These are phyloP conservation scores for Thrips palmi DNA, from an alignment of 1,140 invertebrate species.

Conservation along the genomic window DNA sequence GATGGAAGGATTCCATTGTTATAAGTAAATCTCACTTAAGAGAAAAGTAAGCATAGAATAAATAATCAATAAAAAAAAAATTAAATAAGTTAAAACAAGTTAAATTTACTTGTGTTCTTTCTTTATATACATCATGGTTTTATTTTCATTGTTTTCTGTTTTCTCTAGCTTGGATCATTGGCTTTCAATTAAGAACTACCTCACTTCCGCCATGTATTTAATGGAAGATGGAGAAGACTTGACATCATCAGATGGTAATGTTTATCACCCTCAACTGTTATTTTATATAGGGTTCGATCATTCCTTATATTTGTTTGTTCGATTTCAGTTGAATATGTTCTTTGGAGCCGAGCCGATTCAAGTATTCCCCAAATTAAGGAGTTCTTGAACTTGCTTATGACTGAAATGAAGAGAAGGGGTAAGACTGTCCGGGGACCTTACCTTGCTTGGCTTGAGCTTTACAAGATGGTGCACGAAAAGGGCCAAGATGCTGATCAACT, in stretches of 20 bases:
- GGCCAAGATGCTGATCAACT: constrained; percentile 29
- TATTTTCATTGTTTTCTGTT: constrained; percentile 1
- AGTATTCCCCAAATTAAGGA: neutral
- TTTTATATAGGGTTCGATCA: too few relatives aligned
- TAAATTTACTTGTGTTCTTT: constrained; percentile 10
- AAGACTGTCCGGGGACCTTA: constrained; percentile 51
- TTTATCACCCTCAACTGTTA: neutral
- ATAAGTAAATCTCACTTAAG: constrained; percentile 33
- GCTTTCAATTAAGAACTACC: constrained; percentile 53
- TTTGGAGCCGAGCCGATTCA: neutral
- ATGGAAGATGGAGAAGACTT: constrained; percentile 8
- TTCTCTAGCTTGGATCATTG: constrained; percentile 46
- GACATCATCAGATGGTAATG: neutral
- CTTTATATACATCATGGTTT: neutral
- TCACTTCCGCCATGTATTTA: constrained; percentile 41
- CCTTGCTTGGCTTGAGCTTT: constrained; percentile 61
- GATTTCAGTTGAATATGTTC: neutral
- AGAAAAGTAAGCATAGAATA: too few relatives aligned
- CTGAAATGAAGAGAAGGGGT: constrained; percentile 25
- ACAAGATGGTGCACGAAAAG: constrained; percentile 34
- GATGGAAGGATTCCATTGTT: constrained; percentile 50
- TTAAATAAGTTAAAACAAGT: too few relatives aligned
- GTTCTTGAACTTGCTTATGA: neutral
- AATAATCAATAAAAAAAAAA: too few relatives aligned
- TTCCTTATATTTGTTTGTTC: too few relatives aligned